Percentiles rank a stretch among this genome's conserved stretches.
Conservation (phyloP, 23 tunicate species). For the Phallusia fumigata region DNA sequence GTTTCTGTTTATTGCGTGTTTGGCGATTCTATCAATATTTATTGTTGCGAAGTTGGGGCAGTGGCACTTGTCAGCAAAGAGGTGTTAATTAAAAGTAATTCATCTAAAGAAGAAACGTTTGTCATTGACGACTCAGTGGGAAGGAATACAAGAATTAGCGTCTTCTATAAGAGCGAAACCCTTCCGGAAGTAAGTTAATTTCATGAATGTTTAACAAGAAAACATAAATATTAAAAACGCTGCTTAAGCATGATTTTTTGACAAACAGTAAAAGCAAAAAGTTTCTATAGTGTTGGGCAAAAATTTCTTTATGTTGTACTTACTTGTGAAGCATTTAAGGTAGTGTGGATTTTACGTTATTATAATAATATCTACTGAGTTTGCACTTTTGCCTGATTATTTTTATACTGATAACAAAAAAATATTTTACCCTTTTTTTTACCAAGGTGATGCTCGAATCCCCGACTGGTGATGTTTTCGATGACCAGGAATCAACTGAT, state of each 20-base stretch:
- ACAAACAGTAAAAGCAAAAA: background rate
- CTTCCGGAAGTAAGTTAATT: slow-evolving; percentile 40
- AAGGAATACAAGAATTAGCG: slow-evolving; percentile 52
- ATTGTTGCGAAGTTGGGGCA: slow-evolving; percentile 56
- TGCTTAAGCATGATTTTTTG: background rate
- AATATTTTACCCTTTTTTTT: no score
- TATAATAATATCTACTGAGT: no score
- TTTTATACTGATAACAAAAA: no score
- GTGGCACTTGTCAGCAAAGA: slow-evolving; percentile 49
- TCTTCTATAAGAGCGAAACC: slow-evolving; percentile 37
- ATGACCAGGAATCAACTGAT: slow-evolving; percentile 20
- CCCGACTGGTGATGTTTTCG: slow-evolving; percentile 19
- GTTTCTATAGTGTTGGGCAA: no score
- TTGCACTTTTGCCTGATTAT: no score
- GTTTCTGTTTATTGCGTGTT: background rate
- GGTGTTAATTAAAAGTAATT: slow-evolving; percentile 17
- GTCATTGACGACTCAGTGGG: slow-evolving; percentile 71
- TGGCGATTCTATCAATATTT: background rate
- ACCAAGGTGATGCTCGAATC: slow-evolving; percentile 19
- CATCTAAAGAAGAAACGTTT: slow-evolving; percentile 44
- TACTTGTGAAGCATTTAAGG: no score
- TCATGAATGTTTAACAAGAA: no score
- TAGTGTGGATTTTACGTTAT: no score
- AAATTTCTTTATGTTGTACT: no score
- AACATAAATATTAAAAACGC: no score